Conservation (phyloP, 64 coral and sea anemone species). For the Anthopleura sola region DNA sequence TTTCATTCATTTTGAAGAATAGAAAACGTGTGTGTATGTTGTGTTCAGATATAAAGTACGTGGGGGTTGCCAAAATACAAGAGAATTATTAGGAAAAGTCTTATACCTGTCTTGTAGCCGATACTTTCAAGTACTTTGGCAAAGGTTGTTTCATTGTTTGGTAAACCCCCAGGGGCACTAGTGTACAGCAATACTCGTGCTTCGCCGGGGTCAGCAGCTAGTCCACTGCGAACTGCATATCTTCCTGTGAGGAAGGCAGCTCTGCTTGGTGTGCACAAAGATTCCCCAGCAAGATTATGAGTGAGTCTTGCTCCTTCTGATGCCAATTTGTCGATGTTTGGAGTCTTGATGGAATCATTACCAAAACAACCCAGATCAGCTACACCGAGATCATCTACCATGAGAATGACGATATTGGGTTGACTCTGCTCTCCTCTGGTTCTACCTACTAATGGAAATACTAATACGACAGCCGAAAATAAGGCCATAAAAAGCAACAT, state of each 20-base stretch:
- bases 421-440: not conserved
- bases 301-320: constrained; percentile 35
- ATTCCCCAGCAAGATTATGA: constrained; percentile 52
- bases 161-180: constrained; percentile 40
- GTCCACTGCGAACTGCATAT: constrained; percentile 51
- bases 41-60: no score
- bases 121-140: constrained; percentile 5
- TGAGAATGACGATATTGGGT: constrained; percentile 45
- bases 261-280: constrained; percentile 64
- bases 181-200: constrained; percentile 26
- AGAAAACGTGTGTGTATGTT: no score
- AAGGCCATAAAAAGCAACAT: no score
- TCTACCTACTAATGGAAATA: not conserved
- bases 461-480: not conserved
- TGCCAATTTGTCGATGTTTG: constrained; percentile 75
- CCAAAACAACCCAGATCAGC: constrained; percentile 77
- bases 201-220: constrained; percentile 34
- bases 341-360: constrained; percentile 67
- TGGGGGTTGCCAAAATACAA: not conserved
- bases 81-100: not conserved
- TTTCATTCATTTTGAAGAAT: no score
- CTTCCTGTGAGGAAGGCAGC: constrained; percentile 64
- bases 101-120: constrained; percentile 52
- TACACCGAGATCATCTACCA: constrained; percentile 73
- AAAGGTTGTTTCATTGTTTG: constrained; percentile 56